Conservation (phyloP, 2,113 vertebrate species). For the Chitala chitala region DNA sequence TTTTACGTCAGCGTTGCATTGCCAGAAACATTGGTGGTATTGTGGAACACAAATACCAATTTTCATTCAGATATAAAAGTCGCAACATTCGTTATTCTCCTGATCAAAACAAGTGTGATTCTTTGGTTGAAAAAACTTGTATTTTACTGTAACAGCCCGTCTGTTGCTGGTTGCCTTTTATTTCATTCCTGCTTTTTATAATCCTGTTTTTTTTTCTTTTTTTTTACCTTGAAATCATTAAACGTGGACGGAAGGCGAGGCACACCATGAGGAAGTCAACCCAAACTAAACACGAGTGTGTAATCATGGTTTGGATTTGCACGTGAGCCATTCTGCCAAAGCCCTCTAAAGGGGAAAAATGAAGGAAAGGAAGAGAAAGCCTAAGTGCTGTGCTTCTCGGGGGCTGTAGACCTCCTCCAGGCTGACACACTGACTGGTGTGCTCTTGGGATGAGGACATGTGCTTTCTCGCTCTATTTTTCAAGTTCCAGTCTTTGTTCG, state of each 20-base stretch:
- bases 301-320: conserved; percentile 4
- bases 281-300: neutral
- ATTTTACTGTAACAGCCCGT: neutral
- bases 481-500: conserved; percentile 50
- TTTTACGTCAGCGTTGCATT: neutral
- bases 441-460: no score
- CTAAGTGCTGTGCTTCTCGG: neutral
- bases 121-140: neutral
- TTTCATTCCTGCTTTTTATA: neutral
- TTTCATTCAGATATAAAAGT: neutral
- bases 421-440: conserved; percentile 26
- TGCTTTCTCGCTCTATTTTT: conserved; percentile 40
- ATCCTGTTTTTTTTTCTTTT: neutral
- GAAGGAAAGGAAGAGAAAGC: neutral
- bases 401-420: neutral
- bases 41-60: neutral
- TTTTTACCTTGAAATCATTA: conserved; percentile 3
- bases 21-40: neutral
- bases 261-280: neutral
- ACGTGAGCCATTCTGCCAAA: neutral
- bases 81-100: no score
- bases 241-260: neutral
- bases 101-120: neutral
- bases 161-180: neutral
- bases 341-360: neutral